Evolutionary conservation across 2,113 vertebrate species (phyloP).

Genomic region (Myanophis thanlyinensis): DNA sequence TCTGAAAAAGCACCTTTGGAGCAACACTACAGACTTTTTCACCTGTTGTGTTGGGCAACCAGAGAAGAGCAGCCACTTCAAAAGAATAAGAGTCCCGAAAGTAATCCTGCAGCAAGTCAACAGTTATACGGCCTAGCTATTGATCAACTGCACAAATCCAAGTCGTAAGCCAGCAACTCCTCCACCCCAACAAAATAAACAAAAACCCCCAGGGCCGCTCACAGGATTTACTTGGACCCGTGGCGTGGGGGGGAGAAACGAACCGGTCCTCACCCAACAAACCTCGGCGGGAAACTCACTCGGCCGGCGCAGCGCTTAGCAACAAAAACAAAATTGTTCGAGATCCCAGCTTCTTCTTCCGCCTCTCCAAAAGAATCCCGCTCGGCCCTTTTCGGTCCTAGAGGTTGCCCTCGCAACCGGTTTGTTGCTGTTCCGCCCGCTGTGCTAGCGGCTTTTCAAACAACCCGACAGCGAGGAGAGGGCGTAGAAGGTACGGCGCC

Average conservation of each 20-base stretch:
- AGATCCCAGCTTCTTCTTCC: not conserved
- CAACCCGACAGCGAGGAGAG: not conserved
- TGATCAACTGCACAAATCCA: not conserved
- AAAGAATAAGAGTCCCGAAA: not conserved
- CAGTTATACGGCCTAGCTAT: not conserved
- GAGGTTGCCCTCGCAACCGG: not conserved
- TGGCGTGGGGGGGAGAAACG: too few species aligned
- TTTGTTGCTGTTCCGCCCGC: not conserved
- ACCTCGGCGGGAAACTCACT: fast-evolving
- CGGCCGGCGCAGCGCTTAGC: not conserved
- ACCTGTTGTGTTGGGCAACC: not conserved
- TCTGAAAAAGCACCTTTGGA: too few species aligned
- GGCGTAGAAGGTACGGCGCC: not conserved
- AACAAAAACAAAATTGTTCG: not conserved
- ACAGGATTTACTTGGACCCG: not conserved
- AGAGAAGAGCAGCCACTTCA: not conserved
- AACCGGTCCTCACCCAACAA: not conserved
- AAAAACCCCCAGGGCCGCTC: not conserved
- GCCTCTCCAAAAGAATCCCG: not conserved
- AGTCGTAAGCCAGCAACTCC: not conserved
- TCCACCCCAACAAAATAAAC: not conserved
- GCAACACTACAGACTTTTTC: too few species aligned
- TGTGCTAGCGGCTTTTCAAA: not conserved
- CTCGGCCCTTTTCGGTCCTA: too few species aligned
- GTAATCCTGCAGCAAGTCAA: not conserved